Base-by-base conservation (phyloP, 2,797 vertebrate species). In the Tachyglossus aculeatus region DNA sequence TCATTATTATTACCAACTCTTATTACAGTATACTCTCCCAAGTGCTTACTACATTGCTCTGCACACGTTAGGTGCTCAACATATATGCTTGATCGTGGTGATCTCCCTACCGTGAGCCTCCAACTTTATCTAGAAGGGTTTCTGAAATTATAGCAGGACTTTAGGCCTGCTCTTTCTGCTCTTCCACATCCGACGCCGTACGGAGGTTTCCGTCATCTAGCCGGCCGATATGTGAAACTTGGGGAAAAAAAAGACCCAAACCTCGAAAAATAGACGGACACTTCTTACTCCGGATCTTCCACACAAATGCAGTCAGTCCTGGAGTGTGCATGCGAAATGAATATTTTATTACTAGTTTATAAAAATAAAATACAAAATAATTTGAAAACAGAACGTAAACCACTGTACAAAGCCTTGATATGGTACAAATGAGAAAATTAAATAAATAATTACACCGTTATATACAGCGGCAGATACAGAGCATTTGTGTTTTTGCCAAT, bases 321-420 rank as follows among this genome's bases (percentile, higher is more conserved):
- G 77, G 78, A 91, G 86, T 94, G 93, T 94, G 95, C 97, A 98
- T 98, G 96, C 97, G 93, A 93, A 96, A 97, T 97, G 94, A 96
- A 91, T 96, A 95, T 96, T 98, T 98, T 98, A 97, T 98, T 98
- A 96, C 95, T 95, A 94, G 95, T 96, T 97, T 99, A 99, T 98
- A 99, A 99, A 99, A 99, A 99, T 99, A 99, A 98, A 98, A 98
- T 99, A 99, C 94, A 99, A 99, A 99, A 98, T 95, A 96, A 98
- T 97, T 96, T 96, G 84, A 96, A 97, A 96, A 94, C 93, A 93
- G 79, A 95, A 95, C 92, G 92, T 90, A 93, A 92, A 96, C 94
- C 95, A 97, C 96, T 98, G 95, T 98, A 99, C 96, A 99, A 95
- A 94, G 96, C 94, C 95, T 98, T 95, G 94, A 93, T 98, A 97